Conservation (phyloP, 2,888 invertebrate genomes). For the Drosophila affinis region DNA sequence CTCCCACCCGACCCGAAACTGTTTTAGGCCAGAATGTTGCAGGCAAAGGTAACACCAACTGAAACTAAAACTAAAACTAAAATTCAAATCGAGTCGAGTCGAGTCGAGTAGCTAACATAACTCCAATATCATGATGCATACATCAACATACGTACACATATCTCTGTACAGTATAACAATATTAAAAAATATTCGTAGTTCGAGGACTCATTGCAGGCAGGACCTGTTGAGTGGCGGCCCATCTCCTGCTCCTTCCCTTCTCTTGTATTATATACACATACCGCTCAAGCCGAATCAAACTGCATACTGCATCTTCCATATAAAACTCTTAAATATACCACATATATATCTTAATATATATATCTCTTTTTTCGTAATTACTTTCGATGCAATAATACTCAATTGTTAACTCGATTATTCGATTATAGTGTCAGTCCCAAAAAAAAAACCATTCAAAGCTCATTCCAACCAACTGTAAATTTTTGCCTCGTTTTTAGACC, state of each 20-base stretch:
- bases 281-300: slow-evolving; percentile 21
- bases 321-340: background rate
- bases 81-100: slow-evolving; percentile 31
- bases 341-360: slow-evolving; percentile 15
- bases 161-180: background rate
- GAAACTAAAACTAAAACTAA: background rate
- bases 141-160: background rate
- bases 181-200: background rate
- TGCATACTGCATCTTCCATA: slow-evolving; percentile 5
- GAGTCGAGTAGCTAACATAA: slow-evolving; percentile 24
- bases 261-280: slow-evolving; percentile 44
- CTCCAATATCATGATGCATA: slow-evolving; percentile 30
- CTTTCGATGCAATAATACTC: background rate
- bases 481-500: slow-evolving; percentile 25
- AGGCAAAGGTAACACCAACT: background rate
- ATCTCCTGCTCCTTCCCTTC: background rate
- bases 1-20: background rate
- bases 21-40: background rate
- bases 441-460: slow-evolving; percentile 25
- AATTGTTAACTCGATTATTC: slow-evolving; percentile 9
- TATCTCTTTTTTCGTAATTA: background rate
- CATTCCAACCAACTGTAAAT: slow-evolving; percentile 43
- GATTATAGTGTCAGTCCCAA: slow-evolving; percentile 31
- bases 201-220: background rate
- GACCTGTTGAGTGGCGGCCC: background rate